Evolutionary conservation across 2,797 vertebrate genomes (phyloP).

Genomic region (Apodemus agrarius): DNA sequence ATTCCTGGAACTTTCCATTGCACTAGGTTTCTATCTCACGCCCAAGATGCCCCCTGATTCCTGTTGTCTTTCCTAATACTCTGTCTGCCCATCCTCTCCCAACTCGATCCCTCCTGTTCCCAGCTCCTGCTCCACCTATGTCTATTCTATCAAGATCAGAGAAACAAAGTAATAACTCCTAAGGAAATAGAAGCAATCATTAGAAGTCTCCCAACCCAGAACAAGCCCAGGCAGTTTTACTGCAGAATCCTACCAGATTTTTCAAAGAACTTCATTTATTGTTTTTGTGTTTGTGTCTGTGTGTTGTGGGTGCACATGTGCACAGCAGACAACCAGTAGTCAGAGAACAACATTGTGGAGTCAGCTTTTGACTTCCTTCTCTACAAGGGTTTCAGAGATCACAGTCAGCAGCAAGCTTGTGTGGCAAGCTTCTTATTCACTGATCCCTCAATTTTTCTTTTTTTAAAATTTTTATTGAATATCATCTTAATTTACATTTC

Average conservation of each 20-base stretch:
- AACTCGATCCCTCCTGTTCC: neutral
- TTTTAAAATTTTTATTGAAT: no score
- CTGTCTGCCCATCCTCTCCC: neutral
- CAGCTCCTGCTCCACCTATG: neutral
- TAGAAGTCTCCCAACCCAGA: neutral
- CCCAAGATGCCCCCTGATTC: neutral
- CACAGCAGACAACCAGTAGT: neutral
- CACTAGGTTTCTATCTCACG: neutral
- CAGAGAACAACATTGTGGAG: neutral
- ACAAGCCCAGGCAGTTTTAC: neutral
- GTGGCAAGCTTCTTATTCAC: neutral
- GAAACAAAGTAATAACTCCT: neutral
- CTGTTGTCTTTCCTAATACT: neutral
- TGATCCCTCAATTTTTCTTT: neutral
- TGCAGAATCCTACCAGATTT: neutral
- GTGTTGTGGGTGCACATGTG: neutral
- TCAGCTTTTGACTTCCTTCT: neutral
- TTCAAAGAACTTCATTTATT: neutral
- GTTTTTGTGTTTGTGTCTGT: neutral
- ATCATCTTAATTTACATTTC: no score
- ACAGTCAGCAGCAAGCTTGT: neutral
- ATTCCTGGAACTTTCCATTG: neutral
- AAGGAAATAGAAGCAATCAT: neutral
- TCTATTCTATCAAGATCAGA: neutral
- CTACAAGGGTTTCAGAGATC: neutral